Conservation (phyloP, 2,797 vertebrate genomes). For the Sternarchorhynchus goeldii region DNA sequence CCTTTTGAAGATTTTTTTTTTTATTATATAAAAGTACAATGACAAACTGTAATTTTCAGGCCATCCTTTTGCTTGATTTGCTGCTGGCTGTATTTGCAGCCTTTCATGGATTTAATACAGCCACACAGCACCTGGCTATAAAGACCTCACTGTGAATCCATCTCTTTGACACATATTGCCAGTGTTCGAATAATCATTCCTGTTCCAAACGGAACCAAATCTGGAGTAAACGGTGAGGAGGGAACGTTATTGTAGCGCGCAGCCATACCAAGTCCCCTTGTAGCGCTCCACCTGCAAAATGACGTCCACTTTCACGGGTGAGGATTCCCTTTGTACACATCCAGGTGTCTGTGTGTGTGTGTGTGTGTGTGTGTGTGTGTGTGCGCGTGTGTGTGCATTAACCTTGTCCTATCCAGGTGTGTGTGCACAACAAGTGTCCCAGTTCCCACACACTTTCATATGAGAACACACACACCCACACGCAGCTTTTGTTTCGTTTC, state of each 20-base stretch:
- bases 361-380: conserved; percentile 26
- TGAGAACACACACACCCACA: conserved; percentile 37
- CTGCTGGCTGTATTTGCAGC: conserved; percentile 43
- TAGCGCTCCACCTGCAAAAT: conserved; percentile 48
- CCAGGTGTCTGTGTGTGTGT: conserved; percentile 47
- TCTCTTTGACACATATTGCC: conserved; percentile 82
- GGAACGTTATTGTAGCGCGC: conserved; percentile 47
- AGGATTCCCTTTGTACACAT: conserved; percentile 50
- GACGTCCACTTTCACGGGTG: conserved; percentile 43
- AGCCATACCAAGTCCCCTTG: conserved; percentile 31
- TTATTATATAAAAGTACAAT: conserved; percentile 55
- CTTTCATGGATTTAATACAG: conserved; percentile 20
- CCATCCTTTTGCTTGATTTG: conserved; percentile 62
- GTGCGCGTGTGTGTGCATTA: conserved; percentile 20
- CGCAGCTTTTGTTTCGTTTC: conserved; percentile 42
- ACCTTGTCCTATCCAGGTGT: conserved; percentile 44
- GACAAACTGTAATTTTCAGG: conserved; percentile 74
- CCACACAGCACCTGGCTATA: conserved; percentile 75
- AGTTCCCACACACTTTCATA: conserved; percentile 44
- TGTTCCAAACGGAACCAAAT: conserved; percentile 45
- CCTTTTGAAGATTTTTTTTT: conserved; percentile 27
- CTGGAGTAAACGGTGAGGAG: conserved; percentile 43
- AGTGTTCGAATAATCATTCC: conserved; percentile 65
- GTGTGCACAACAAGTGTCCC: conserved; percentile 50
- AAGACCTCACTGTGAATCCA: conserved; percentile 73